Base-by-base conservation (phyloP, 2,113 vertebrate species). In the Glaucomys volans region DNA sequence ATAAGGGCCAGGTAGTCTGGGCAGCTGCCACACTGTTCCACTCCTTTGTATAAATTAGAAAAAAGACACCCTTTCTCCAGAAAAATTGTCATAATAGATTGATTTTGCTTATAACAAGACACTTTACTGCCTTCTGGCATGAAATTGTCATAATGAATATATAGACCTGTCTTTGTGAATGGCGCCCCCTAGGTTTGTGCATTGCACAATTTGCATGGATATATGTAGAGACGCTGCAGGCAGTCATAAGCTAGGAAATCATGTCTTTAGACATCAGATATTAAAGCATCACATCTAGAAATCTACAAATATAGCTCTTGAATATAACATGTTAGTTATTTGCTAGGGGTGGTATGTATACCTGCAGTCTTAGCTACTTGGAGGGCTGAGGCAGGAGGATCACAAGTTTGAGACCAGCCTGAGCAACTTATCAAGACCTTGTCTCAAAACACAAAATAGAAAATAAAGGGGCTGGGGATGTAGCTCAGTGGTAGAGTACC, bases 81-180 rank as follows among this genome's bases (percentile, higher is more conserved):
- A 26, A 54, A 91, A 89, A 52, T 87, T 91, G 10, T 90, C 64
- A 83, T 71, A 47, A 52, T 86, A 74, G 42, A 64, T 72, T 92
- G 50, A 52, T 95, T 95, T 57, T 96, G 93, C 40, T 85, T 94
- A 89, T 79, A 76, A 44, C 47, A 94, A 79, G 84, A 59, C 22
- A 71, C 24, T 74, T 90, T 32, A 30, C 64, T 96, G 20, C n/a
- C 59, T 84, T 81, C 62, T 64, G 59, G 40, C 32, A 40, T 32
- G 81, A 89, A 75, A 32, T 79, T 77, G 44, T 94, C 54, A 26
- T 77, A 69, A 62, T 92, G 40, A 52, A 66, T 71, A 13, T 54
- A n/a, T 20, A 91, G 28, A 71, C n/a, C 18, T 75, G 0, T 85
- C 50, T 75, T 42, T 47, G 57, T 90, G 72, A 64, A 37, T 54